phyloP scores from a whole-genome alignment of 1,140 invertebrate genomes.

The Atta colombica region DNA sequence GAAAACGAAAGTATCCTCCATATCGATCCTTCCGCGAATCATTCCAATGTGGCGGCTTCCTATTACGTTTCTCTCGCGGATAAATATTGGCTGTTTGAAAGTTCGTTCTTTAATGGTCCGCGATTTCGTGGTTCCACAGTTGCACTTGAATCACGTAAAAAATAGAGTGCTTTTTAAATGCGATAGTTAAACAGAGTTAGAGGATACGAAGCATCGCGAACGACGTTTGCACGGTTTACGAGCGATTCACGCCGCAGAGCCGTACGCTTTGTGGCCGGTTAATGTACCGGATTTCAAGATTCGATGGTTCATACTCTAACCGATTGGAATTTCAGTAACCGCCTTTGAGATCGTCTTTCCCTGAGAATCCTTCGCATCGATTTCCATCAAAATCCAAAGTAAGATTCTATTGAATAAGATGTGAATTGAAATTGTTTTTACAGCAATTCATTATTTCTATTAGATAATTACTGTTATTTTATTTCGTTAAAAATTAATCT shows the following conservation, averaged over 20 bases:
- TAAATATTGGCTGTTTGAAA: conserved; percentile 61
- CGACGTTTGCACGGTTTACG: conserved; percentile 76
- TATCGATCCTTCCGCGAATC: conserved; percentile 21
- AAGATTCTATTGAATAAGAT: not conserved
- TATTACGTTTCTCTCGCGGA: not conserved
- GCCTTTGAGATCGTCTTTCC: not conserved
- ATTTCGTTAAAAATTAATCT: not conserved
- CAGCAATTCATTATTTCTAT: not conserved
- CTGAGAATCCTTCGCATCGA: not conserved
- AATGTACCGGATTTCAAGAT: conserved; percentile 76
- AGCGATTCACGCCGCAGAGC: conserved; percentile 68
- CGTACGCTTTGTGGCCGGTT: conserved; percentile 75
- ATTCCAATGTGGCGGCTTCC: conserved; percentile 3
- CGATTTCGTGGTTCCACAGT: conserved; percentile 46
- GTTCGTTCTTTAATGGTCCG: conserved; percentile 64
- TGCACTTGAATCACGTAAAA: conserved; percentile 52
- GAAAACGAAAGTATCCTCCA: not conserved
- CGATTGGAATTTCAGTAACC: conserved; percentile 60
- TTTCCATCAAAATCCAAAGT: not conserved
- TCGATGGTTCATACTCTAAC: conserved; percentile 67
- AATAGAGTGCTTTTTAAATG: conserved; percentile 75
- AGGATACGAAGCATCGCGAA: conserved; percentile 70
- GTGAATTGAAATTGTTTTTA: not conserved
- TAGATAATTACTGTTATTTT: not conserved
- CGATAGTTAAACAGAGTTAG: conserved; percentile 75